A percentile compares a stretch with the other conserved stretches of the same genome.
These are phyloP conservation scores for Mormyrus proboscirostris DNA, from an alignment of 2,797 vertebrate genomes.

Conservation along the genomic window DNA sequence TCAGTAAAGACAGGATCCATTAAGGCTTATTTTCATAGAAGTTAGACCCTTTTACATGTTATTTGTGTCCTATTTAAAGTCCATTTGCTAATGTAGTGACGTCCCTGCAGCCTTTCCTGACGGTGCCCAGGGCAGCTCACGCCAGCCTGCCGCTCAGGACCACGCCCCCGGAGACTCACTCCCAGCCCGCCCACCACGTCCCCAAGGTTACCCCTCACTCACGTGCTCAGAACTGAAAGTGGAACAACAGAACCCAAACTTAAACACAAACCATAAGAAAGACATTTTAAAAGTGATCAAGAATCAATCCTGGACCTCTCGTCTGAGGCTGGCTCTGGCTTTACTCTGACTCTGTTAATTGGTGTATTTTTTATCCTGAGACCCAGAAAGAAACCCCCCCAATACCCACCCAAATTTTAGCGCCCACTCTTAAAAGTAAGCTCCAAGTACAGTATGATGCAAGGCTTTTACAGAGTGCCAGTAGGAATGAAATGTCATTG, in stretches of 20 bases:
- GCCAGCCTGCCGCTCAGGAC: not conserved
- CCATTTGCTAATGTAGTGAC: constrained; percentile 6
- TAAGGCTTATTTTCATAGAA: constrained; percentile 15
- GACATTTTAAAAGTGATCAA: not conserved
- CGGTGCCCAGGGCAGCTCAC: not conserved
- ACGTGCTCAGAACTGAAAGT: not conserved
- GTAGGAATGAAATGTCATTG: not conserved
- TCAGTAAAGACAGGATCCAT: constrained; percentile 17
- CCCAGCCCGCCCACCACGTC: not conserved
- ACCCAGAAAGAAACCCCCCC: not conserved
- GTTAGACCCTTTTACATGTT: constrained; percentile 9
- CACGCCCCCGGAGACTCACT: not conserved
- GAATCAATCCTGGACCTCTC: not conserved
- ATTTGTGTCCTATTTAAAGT: constrained; percentile 11
- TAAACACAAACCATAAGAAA: not conserved
- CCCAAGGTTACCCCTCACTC: not conserved
- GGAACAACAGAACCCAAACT: not conserved
- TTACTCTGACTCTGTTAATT: not conserved
- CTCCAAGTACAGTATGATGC: constrained; percentile 10
- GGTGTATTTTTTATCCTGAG: not conserved
- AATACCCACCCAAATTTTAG: not conserved
- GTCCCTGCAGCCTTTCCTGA: not conserved
- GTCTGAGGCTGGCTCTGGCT: not conserved
- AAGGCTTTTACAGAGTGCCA: not conserved
- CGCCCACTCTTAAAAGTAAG: not conserved